Evolutionary conservation across 2,888 invertebrate genomes (phyloP), one percentile per base, ranked within the genome.

Genomic region (Polyploca ridens): DNA sequence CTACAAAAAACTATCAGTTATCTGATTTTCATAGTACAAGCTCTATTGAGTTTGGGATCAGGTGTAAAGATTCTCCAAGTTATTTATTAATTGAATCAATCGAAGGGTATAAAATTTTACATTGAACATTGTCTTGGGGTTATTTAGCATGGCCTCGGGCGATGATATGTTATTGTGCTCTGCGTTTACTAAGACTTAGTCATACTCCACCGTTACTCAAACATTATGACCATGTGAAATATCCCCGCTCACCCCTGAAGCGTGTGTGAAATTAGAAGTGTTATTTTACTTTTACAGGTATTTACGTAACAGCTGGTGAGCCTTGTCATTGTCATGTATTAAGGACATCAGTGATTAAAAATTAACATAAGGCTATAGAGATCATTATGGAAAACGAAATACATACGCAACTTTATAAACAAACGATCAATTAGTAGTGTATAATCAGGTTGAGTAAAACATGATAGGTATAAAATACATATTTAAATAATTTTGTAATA

Each of bases 81-180:
- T 35, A 35, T 35, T 35, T 35, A 3, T 1, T 35, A 27, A 27
- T 35, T 13, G 4, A 6, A 10, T 49, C 10, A 19, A 54, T 54
- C 54, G 54, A 54, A 10, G 19, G 54, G 16, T 54, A 54, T 54
- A 19, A 54, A 49, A 49, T 5, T 14, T 49, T 16, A n/a, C 14
- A 19, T n/a, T 46, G 54, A 7, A 19, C 49, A 49, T 16, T 49
- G 16, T 49, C 54, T 16, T 19, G 54, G 19, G 10, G 8, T 54
- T 54, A 72, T 73, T 66, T 66, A 72, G 64, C 67, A 66, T 72
- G 63, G 78, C 83, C 77, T 73, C 69, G 75, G 80, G 82, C 83
- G 75, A 77, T 77, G 81, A 83, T 83, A 77, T 76, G 79, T 73
- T 75, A 80, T 72, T 73, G 75, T 70, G 74, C 73, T 66, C 69